Evolutionary conservation across 2,113 vertebrate genomes (phyloP).

Genomic region (Tautogolabrus adspersus): DNA sequence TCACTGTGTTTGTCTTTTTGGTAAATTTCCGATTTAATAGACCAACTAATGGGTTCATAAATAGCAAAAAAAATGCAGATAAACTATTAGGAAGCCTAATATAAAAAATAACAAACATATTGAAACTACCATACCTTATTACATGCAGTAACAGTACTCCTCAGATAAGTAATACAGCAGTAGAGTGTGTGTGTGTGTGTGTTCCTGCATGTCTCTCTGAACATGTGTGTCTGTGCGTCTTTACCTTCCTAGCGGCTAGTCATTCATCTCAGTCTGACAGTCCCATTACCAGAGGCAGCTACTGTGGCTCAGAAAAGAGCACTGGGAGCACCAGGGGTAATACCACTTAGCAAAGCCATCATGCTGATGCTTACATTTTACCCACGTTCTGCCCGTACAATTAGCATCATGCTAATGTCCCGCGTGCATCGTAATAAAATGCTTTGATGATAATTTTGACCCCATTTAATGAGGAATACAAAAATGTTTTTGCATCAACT

Average conservation of each 20-base stretch:
- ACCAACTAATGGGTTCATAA: too few relatives aligned
- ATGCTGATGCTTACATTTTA: conserved; percentile 46
- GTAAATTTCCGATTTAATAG: background rate
- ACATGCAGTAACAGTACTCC: background rate
- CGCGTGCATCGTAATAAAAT: conserved; percentile 1
- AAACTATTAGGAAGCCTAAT: too few relatives aligned
- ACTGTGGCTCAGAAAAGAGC: conserved; percentile 74
- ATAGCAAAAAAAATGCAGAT: too few relatives aligned
- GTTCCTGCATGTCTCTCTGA: conserved; percentile 2
- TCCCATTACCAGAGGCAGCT: conserved; percentile 78
- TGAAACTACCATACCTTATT: background rate
- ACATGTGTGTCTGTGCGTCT: conserved; percentile 42
- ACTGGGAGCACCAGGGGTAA: conserved; percentile 69
- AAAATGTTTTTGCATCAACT: background rate
- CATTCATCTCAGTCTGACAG: conserved; percentile 81
- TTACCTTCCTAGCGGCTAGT: conserved; percentile 69
- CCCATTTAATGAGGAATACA: background rate
- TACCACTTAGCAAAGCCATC: conserved; percentile 69
- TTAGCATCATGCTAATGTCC: conserved; percentile 58
- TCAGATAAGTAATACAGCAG: conserved; percentile 25
- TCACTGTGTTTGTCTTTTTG: background rate
- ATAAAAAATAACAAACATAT: background rate
- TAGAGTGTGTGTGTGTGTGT: conserved; percentile 27
- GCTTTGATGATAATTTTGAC: conserved; percentile 12
- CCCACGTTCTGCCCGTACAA: conserved; percentile 40